Evolutionary conservation across 2,888 invertebrate genomes (phyloP), one percentile per base, ranked within the genome.

Genomic region (Mesorhabditis belari): DNA sequence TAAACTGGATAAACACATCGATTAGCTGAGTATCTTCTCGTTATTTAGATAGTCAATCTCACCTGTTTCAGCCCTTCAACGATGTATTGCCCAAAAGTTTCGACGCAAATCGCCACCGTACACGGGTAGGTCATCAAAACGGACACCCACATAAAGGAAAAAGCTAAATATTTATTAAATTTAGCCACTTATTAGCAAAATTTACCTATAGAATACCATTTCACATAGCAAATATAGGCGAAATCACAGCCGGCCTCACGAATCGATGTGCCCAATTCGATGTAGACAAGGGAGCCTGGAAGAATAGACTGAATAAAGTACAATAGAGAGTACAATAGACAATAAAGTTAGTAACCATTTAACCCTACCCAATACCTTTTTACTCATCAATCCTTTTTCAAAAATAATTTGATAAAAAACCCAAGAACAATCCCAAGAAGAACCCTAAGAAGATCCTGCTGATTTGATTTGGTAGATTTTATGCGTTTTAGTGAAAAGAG

Each of bases 41-140:
- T 12, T 12, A 55, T 21, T 12, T 23, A 64, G 51, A 63, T 64
- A 12, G 17, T 12, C 9, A 12, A 44, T 19, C 9, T 19, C 4
- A 67, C 71, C 65, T 73, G 73, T 58, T 66, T 65, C 29, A 74
- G 54, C 26, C 74, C 74, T 56, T 74, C 74, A 12, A 72, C 62
- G 5, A 72, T 56, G 56, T 76, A 79, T 61, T 79, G 79, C 4
- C 79, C 79, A 58, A 79, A 79, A 0, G 78, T 79, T 65, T 79
- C 79, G 12, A 77, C 67, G 49, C 75, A 75, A 55, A 79, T 76
- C 49, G 78, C 78, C 21, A 79, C 76, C 21, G 78, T 79, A 2
- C 79, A 76, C 29, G 79, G 79, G 60, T 79, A 79, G 3, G 78
- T 80, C 74, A 79, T 80, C 44, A 79, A 67, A 2, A 79, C 77